These are phyloP conservation scores for Brenthis daphne DNA, from an alignment of 2,888 invertebrate genomes.

Conservation along the genomic window DNA sequence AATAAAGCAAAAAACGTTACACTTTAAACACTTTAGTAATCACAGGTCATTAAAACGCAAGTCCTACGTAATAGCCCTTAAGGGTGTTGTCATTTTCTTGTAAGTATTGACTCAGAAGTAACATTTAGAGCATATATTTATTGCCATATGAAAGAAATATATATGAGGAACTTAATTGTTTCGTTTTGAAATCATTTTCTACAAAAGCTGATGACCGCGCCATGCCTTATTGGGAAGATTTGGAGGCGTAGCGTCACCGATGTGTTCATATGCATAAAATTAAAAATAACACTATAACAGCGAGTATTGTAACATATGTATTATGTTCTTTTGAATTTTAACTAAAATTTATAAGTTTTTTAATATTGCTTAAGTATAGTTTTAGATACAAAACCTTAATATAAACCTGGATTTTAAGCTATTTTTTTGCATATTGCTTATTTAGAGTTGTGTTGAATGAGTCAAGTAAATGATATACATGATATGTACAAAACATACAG, in stretches of 20 bases:
- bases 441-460: background rate
- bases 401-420: no score
- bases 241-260: slow-evolving; percentile 20
- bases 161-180: slow-evolving; percentile 33
- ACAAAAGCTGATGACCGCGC: slow-evolving; percentile 26
- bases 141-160: slow-evolving; percentile 15
- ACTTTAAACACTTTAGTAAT: no score
- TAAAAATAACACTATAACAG: background rate
- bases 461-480: background rate
- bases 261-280: slow-evolving; percentile 4
- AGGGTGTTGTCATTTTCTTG: slow-evolving; percentile 10
- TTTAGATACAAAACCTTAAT: no score
- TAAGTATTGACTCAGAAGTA: slow-evolving; percentile 13
- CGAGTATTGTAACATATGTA: background rate
- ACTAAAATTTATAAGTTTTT: no score
- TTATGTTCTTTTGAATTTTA: background rate
- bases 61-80: slow-evolving; percentile 28
- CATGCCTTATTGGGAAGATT: slow-evolving; percentile 20
- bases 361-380: no score
- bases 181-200: slow-evolving; percentile 17
- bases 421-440: no score
- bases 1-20: no score
- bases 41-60: slow-evolving; percentile 27
- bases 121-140: slow-evolving; percentile 27
- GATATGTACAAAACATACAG: background rate